Evolutionary conservation across 2,797 vertebrate genomes (phyloP), one percentile per base, ranked within the genome.

Genomic region (Pseudomugil tenellus): DNA sequence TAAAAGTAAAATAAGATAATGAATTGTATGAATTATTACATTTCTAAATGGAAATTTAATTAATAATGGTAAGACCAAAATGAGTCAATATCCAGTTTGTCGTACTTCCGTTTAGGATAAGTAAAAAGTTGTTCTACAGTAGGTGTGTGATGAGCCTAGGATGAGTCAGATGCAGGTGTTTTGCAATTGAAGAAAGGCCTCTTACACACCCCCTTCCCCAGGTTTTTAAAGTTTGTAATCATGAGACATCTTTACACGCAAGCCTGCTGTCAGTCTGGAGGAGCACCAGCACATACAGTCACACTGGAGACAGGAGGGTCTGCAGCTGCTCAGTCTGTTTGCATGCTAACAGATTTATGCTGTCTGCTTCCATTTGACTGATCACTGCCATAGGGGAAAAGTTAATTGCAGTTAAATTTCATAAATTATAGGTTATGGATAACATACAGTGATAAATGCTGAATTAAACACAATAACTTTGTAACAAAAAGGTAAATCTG

Each of bases 151-250:
- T 91, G 90, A 92, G 77, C 66, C 49, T 63, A 16, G 76, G 34
- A 58, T 93, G 89, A 92, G 85, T 94, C 92, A 92, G 88, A 84
- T 91, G 41, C 89, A 92, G 90, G 92, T 93, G 92, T 93, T 94
- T 89, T 91, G 90, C 81, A 93, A 93, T 84, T 86, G 63, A 85
- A 85, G 78, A 58, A 60, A 87, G 75, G 88, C 83, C 83, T 90
- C 62, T 73, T 76, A 88, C 77, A 58, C 84, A 75, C 85, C 81
- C 81, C 89, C 80, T 70, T 84, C 78, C 83, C 77, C 65, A 73
- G 77, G 57, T 85, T 72, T 82, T 86, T 88, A 60, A 77, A 58
- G 65, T 88, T 91, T 86, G 86, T 82, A 69, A 81, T 83, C 71
- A 72, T 87, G 86, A 87, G 80, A 72, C 87, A 83, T 84, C 87